Conservation (phyloP, 2,888 invertebrate species). For the Xanthia togata region DNA sequence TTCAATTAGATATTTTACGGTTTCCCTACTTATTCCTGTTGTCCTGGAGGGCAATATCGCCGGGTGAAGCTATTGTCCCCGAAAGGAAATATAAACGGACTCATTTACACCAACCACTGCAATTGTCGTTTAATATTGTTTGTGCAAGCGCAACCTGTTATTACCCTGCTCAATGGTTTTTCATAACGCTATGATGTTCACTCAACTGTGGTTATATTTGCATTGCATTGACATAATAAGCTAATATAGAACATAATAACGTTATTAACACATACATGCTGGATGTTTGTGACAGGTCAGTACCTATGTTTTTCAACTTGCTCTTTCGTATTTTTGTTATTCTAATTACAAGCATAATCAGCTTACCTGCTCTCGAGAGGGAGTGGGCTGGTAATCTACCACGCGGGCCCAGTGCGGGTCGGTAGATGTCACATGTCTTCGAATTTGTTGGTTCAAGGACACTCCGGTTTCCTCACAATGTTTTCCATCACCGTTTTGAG, state of each 20-base stretch:
- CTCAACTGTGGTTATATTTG: constrained; percentile 32
- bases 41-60: constrained; percentile 75
- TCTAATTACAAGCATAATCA: constrained; percentile 17
- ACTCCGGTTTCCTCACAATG: too few species aligned
- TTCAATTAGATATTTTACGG: constrained; percentile 84
- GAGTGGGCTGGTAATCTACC: too few species aligned
- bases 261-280: not conserved
- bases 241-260: constrained; percentile 1
- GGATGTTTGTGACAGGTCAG: not conserved
- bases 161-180: constrained; percentile 54
- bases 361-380: too few species aligned
- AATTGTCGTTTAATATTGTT: constrained; percentile 77
- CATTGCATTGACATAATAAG: constrained; percentile 35
- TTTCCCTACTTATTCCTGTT: constrained; percentile 73
- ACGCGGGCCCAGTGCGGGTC: too few species aligned
- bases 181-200: constrained; percentile 44
- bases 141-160: constrained; percentile 72
- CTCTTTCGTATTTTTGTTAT: not conserved
- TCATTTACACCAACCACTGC: constrained; percentile 79
- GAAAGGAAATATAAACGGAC: constrained; percentile 74
- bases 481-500: too few species aligned
- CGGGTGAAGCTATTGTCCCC: constrained; percentile 72
- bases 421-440: too few species aligned
- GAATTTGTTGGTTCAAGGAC: too few species aligned
- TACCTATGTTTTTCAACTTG: not conserved